phyloP scores from a whole-genome alignment of 2,888 invertebrate species.

The Drosophila hamatofila region DNA sequence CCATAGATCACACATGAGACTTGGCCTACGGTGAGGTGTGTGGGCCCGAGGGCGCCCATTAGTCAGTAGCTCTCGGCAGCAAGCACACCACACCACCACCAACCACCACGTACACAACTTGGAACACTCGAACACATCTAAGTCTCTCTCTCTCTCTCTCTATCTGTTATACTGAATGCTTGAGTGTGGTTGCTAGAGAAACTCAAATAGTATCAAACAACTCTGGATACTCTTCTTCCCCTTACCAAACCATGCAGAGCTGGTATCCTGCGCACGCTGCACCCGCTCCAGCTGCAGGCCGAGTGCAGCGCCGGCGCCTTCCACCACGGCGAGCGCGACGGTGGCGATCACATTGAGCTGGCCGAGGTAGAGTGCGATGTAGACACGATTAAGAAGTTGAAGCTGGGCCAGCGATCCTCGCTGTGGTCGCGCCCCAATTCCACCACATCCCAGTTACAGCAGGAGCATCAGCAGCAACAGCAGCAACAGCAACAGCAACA shows the following conservation, averaged over 20 bases:
- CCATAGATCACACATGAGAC: constrained; percentile 83
- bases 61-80: constrained; percentile 23
- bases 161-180: constrained; percentile 51
- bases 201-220: constrained; percentile 52
- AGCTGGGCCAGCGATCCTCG: constrained; percentile 89
- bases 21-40: constrained; percentile 78
- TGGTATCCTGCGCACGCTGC: constrained; percentile 87
- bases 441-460: constrained; percentile 82
- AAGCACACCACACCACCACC: constrained; percentile 44
- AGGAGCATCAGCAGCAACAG: constrained; percentile 78
- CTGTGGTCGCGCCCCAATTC: constrained; percentile 89
- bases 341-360: constrained; percentile 87
- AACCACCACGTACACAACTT: constrained; percentile 29
- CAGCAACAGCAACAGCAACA: constrained; percentile 84
- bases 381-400: constrained; percentile 90
- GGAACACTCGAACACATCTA: constrained; percentile 60
- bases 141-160: constrained; percentile 64
- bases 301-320: constrained; percentile 82
- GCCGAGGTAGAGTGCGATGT: constrained; percentile 91
- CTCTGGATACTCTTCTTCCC: constrained; percentile 70
- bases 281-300: constrained; percentile 87
- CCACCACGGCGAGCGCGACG: constrained; percentile 72
- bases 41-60: constrained; percentile 74
- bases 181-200: constrained; percentile 67
- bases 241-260: constrained; percentile 69